Evolutionary conservation across 1,140 invertebrate genomes (phyloP), one percentile per base, ranked within the genome.

Genomic region (Camponotus vicinus): DNA sequence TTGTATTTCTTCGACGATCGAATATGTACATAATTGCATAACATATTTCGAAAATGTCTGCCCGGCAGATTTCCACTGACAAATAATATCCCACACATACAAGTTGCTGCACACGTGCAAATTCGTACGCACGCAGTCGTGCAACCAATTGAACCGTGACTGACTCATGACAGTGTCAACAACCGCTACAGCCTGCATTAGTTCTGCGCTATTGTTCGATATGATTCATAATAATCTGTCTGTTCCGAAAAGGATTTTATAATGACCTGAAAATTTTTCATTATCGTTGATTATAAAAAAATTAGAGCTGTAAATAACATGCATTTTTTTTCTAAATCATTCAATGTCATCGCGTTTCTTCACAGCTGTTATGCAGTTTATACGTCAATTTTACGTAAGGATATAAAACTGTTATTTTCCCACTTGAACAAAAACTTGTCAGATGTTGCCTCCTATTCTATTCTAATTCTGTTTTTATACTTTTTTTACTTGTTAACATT

Each of bases 91-190:
- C 76, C 37, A 66, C 76, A 78, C 76, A 66, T 40, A 18, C 4
- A 66, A 76, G 66, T 64, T 40, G 37, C 15, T 5, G 63, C 7
- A 69, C n/a, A 34, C 40, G 57, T 40, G n/a, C n/a, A 42, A 57
- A 69, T 84, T 78, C 63, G 18, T 37, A 40, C 66, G 71, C 57
- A 67, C 40, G 70, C 52, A 61, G 11, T 85, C 80, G 88, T 89
- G 77, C 27, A 27, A 88, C 70, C 82, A 75, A 89, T 75, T 79
- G 88, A 88, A 89, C 86, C 86, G 75, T 89, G 82, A 89, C 88
- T 88, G 88, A 88, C 61, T 73, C 57, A 55, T 89, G 87, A 89
- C 77, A 89, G 84, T 76, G 73, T 49, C 80, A 77, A 71, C 66
- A 88, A 69, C 82, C 84, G 69, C 73, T 55, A 73, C n/a, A 57